Evolutionary conservation across 35 echinoderm and acorn worm species (phyloP).

Genomic region (Chiridota heheva): DNA sequence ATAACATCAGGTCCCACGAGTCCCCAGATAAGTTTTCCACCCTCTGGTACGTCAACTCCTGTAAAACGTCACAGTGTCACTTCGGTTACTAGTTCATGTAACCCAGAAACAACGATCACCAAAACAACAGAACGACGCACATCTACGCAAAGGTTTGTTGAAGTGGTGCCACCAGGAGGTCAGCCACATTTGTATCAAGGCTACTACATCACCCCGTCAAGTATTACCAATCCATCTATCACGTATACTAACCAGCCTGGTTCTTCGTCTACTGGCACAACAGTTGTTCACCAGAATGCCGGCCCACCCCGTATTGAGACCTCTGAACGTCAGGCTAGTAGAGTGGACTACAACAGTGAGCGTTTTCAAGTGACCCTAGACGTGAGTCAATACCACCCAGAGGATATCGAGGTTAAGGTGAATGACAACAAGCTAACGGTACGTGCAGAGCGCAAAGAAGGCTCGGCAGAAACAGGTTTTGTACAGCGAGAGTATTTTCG

Average conservation of each 20-base stretch:
- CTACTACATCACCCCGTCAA: slow-evolving; percentile 49
- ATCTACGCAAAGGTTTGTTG: slow-evolving; percentile 40
- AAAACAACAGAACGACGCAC: slow-evolving; percentile 45
- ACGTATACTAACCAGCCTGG: slow-evolving; percentile 14
- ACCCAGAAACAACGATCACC: slow-evolving; percentile 46
- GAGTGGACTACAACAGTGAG: slow-evolving; percentile 73
- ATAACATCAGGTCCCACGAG: neutral
- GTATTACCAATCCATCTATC: neutral
- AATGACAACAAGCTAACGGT: slow-evolving; percentile 88
- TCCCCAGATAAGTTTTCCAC: slow-evolving; percentile 35
- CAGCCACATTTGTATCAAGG: slow-evolving; percentile 50
- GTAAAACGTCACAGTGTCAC: slow-evolving; percentile 31
- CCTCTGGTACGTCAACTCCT: slow-evolving; percentile 18
- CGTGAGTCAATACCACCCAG: slow-evolving; percentile 81
- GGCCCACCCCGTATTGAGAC: slow-evolving; percentile 5
- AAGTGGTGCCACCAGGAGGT: slow-evolving; percentile 9
- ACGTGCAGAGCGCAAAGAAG: slow-evolving; percentile 76
- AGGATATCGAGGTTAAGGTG: slow-evolving; percentile 91
- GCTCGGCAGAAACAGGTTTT: slow-evolving; percentile 63
- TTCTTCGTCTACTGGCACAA: neutral
- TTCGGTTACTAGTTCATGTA: slow-evolving; percentile 16
- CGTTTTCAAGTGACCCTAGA: slow-evolving; percentile 89
- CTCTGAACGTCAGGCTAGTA: slow-evolving; percentile 65
- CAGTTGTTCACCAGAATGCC: neutral
- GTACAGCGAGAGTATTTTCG: slow-evolving; percentile 83